These are phyloP conservation scores for Procavia capensis DNA, from an alignment of 2,113 vertebrate genomes.

Conservation along the genomic window DNA sequence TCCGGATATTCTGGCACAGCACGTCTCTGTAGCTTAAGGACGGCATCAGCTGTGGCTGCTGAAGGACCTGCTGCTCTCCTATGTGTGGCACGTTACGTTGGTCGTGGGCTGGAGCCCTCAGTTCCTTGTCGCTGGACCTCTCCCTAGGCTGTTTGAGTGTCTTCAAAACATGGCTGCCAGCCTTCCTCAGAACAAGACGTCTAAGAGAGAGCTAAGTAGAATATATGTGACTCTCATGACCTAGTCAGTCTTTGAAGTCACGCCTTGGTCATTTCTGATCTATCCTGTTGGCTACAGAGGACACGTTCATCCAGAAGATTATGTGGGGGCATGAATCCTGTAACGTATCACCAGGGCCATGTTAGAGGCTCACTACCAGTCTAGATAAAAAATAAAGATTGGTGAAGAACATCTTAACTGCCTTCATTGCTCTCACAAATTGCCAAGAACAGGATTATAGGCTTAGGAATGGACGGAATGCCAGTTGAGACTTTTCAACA, in stretches of 20 bases:
- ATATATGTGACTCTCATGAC: background rate
- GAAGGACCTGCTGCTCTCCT: background rate
- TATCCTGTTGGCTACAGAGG: background rate
- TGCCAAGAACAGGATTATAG: background rate
- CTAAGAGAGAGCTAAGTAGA: too few relatives aligned
- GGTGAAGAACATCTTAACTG: background rate
- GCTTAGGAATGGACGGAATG: too few relatives aligned
- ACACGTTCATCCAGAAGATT: background rate
- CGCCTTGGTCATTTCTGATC: background rate
- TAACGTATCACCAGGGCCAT: too few relatives aligned
- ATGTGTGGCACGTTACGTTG: too few relatives aligned
- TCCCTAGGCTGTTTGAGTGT: too few relatives aligned
- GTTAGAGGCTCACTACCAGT: background rate
- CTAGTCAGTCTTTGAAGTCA: background rate
- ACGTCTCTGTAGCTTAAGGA: background rate
- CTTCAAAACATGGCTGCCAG: too few relatives aligned
- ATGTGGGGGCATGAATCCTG: background rate
- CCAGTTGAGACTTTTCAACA: too few relatives aligned
- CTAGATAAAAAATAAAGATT: too few relatives aligned
- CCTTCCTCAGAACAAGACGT: too few relatives aligned
- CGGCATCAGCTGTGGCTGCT: rapidly evolving
- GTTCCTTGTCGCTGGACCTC: background rate
- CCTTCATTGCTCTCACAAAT: background rate
- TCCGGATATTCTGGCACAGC: rapidly evolving
- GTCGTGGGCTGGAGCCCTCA: background rate